Base-by-base conservation (phyloP, 1,140 invertebrate genomes). In the Euwallacea fornicatus region DNA sequence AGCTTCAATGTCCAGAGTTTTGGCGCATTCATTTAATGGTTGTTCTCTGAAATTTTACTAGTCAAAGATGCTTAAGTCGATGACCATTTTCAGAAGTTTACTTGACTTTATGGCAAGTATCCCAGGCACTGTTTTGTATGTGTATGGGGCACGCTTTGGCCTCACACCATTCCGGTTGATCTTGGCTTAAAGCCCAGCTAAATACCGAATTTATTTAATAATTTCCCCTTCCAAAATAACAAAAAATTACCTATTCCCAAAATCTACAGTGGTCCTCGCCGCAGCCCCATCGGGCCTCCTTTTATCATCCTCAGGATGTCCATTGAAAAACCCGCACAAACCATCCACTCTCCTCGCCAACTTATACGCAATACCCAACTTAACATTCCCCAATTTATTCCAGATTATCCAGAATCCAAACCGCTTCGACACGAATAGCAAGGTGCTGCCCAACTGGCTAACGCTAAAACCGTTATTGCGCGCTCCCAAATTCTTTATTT, bases 271-370 rank as follows among this genome's bases (percentile, higher is more conserved):
- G 9, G 85, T 88, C n/a, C 81, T 77, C 2, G 89, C 86, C 9
- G 85, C 73, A 16, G 74, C 79, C 0, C 91, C 92, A 78, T 89
- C 85, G 0, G 92, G 91, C 69, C 87, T 85, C 9, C 86, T 83
- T 58, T 88, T 88, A 77, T 95, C 93, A 78, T 94, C 90, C 21
- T 75, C 72, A 0, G 80, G 66, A 42, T 86, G 81, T 0, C 87
- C 87, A 80, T 92, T 90, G 77, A 88, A 93, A 66, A 86, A 89
- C 4, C 93, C 93, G 76, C 93, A 95, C 0, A 95, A 77, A 0
- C 93, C 93, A 76, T 92, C 90, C 0, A 94, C 87, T 59, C 85
- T 81, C 2, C 84, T 82, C 42, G 81, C 75, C 44, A 89, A 83
- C 73, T 86, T 86, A n/a, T 85, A 84, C 0, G 85, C 83, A 66